These are phyloP conservation scores for Carettochelys insculpta DNA, from an alignment of 2,113 vertebrate species.

Conservation along the genomic window DNA sequence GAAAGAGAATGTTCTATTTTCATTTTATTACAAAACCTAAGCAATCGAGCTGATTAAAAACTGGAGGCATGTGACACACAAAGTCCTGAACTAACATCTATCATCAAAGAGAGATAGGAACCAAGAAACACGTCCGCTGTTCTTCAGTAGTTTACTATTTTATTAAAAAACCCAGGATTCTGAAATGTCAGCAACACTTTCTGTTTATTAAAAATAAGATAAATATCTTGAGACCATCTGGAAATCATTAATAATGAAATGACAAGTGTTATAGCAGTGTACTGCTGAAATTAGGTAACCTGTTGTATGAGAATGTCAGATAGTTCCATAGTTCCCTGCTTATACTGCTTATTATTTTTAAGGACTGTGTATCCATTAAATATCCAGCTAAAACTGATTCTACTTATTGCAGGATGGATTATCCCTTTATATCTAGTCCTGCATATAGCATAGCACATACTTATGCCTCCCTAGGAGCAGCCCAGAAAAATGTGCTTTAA, in stretches of 20 bases:
- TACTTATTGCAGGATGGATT: background rate
- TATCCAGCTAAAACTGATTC: background rate
- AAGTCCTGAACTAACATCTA: background rate
- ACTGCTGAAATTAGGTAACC: background rate
- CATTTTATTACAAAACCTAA: slow-evolving; percentile 1
- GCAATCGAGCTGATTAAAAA: slow-evolving; percentile 7
- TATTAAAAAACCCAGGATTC: background rate
- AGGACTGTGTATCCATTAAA: background rate
- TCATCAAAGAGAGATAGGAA: slow-evolving; percentile 2
- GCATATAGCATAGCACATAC: background rate
- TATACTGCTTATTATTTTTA: fast-evolving
- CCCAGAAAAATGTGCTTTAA: background rate
- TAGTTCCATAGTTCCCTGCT: background rate
- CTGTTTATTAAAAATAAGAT: slow-evolving; percentile 55
- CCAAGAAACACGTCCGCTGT: background rate
- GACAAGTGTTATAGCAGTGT: background rate
- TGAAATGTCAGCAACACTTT: background rate
- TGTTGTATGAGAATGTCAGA: fast-evolving
- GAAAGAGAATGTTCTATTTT: background rate
- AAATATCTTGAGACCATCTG: slow-evolving; percentile 6
- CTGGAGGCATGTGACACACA: background rate
- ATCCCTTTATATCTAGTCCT: background rate
- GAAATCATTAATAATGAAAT: background rate
- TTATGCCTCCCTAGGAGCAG: background rate
- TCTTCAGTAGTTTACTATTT: slow-evolving; percentile 8